These are phyloP conservation scores for Squalus acanthias DNA, from an alignment of 2,797 vertebrate genomes.

Conservation along the genomic window DNA sequence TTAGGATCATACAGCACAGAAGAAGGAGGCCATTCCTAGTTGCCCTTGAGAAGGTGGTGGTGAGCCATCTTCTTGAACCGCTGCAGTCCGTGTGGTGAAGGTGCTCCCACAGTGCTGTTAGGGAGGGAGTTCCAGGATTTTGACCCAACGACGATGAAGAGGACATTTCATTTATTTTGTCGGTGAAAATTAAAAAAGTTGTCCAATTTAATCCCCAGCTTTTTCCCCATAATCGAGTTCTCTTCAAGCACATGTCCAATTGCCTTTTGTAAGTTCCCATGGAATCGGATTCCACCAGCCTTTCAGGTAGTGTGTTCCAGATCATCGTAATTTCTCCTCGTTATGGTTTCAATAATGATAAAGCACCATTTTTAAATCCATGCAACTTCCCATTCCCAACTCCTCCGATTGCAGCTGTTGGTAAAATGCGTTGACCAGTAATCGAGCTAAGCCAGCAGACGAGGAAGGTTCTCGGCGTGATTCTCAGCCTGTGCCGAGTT, in stretches of 20 bases:
- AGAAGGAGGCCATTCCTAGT: neutral
- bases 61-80: too few relatives aligned
- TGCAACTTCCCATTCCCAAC: neutral
- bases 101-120: too few relatives aligned
- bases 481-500: neutral
- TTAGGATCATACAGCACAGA: neutral
- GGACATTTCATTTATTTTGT: too few relatives aligned
- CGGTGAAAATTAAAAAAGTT: too few relatives aligned
- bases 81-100: too few relatives aligned
- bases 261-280: neutral
- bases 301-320: neutral
- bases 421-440: neutral
- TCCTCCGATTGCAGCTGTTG: neutral
- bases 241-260: neutral
- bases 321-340: neutral
- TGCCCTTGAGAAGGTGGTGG: too few relatives aligned
- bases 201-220: too few relatives aligned
- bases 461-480: neutral
- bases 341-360: neutral
- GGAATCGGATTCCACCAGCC: neutral
- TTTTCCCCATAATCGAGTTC: too few relatives aligned
- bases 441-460: neutral
- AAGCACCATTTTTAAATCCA: neutral
- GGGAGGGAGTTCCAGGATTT: too few relatives aligned
- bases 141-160: too few relatives aligned